Base-by-base conservation (phyloP, 1,140 invertebrate genomes). In the Trissolcus basalis region DNA sequence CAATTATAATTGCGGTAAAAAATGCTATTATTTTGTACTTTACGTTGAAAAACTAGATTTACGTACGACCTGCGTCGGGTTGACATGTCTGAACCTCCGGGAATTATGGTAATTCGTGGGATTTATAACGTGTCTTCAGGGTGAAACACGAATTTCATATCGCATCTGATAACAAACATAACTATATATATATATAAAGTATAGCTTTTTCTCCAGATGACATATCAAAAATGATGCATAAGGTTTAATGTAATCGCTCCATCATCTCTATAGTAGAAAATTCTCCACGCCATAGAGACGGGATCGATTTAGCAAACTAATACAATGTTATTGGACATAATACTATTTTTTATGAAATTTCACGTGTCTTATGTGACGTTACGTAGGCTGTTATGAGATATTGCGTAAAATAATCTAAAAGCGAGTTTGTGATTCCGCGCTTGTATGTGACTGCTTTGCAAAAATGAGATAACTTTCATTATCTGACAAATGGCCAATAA, bases 1-100 rank as follows among this genome's bases (percentile, higher is more conserved):
- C 64, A 68, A 58, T 58, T 67, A 67, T 19, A 59, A 59, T 16
- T 14, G 48, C 54, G 32, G 15, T 39, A 53, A 53, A 49, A 58
- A 59, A 47, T 39, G 16, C 32, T n/a, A 53, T 47, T 58, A 68
- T 68, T 54, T 53, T 45, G 13, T 43, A 53, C 12, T 68, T 68
- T 51, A 47, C 43, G 19, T 27, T 35, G 32, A 9, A 53, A 55
- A 60, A 58, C 8, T 35, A 41, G 53, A 65, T 67, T 58, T 58
- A 67, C 64, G 47, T 33, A 33, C 44, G 33, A 19, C 1, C 35
- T 9, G 36, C 12, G 55, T 32, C 39, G 43, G 50, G 45, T 65
- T 56, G 63, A 65, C 63, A 65, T 49, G 44, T 50, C 3, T 43
- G 33, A 35, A 36, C 39, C 8, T 12, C 39, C n/a, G 35, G 33